Evolutionary conservation across 2,113 vertebrate species (phyloP).

Genomic region (Jacana jacana): DNA sequence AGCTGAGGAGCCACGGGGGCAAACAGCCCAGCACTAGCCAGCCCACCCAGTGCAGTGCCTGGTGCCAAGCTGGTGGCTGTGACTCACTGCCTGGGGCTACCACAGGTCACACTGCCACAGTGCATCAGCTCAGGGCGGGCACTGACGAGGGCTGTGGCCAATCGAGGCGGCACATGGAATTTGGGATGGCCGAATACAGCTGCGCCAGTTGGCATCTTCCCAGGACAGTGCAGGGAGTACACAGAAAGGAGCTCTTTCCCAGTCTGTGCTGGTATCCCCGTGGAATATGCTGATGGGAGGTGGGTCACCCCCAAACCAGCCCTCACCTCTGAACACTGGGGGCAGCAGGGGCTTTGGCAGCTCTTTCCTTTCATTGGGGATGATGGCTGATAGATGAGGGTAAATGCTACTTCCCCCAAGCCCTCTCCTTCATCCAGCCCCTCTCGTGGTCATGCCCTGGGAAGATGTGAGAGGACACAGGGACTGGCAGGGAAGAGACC

Average conservation of each 20-base stretch:
- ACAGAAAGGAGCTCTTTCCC: neutral
- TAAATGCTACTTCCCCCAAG: neutral
- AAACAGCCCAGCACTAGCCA: neutral
- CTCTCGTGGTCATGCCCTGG: neutral
- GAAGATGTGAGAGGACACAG: neutral
- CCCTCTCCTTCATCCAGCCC: neutral
- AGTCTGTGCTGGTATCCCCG: fast-evolving
- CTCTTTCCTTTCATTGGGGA: neutral
- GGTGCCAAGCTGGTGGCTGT: fast-evolving
- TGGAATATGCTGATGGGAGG: neutral
- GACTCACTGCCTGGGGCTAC: neutral
- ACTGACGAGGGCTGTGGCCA: neutral
- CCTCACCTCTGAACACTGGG: neutral
- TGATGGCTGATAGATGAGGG: neutral
- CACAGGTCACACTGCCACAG: neutral
- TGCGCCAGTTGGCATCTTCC: neutral
- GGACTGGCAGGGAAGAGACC: neutral
- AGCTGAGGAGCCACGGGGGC: fast-evolving
- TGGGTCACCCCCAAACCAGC: neutral
- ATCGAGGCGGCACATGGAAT: neutral
- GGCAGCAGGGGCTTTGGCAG: neutral
- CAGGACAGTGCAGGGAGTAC: neutral
- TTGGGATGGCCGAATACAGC: neutral
- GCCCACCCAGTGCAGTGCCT: neutral
- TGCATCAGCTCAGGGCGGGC: neutral